Percentiles rank a stretch among this genome's conserved stretches.
Conservation (phyloP, 2,113 vertebrate genomes). For the Dromaius novaehollandiae region DNA sequence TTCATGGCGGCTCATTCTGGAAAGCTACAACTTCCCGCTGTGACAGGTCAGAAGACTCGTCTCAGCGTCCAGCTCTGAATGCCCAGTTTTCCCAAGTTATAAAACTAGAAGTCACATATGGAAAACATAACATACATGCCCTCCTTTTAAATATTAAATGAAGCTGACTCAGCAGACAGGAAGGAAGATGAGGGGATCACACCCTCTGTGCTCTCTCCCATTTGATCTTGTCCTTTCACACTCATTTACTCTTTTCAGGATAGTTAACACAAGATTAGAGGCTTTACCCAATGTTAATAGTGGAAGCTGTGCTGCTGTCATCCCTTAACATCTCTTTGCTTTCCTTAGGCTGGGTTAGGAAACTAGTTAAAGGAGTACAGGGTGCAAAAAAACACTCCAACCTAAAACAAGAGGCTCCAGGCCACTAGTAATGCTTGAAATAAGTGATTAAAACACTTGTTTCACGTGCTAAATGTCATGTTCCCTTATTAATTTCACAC, state of each 20-base stretch:
- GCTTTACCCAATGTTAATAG: not conserved
- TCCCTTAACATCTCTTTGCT: not conserved
- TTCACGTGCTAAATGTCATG: conserved; percentile 6
- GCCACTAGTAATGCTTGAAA: not conserved
- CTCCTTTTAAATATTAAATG: not conserved
- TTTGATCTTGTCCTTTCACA: not conserved
- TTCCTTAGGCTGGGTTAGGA: not conserved
- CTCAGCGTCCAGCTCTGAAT: not conserved
- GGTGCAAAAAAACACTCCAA: not conserved
- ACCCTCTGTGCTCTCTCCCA: not conserved
- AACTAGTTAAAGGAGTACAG: not conserved
- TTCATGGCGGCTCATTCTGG: not conserved
- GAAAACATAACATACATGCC: not conserved
- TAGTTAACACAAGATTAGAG: not conserved
- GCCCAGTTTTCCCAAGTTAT: not conserved
- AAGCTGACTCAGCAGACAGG: not conserved
- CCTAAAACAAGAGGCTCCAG: not conserved
- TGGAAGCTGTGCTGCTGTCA: not conserved
- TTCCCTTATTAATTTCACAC: conserved; percentile 24
- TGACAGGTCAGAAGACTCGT: not conserved
- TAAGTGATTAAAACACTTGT: conserved; percentile 38
- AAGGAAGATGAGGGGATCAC: not conserved
- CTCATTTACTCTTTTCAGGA: not conserved
- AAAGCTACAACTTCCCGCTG: not conserved
- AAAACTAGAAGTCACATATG: not conserved